These are phyloP conservation scores for Atherinosoma microstoma DNA, from an alignment of 2,797 vertebrate genomes.

Conservation along the genomic window DNA sequence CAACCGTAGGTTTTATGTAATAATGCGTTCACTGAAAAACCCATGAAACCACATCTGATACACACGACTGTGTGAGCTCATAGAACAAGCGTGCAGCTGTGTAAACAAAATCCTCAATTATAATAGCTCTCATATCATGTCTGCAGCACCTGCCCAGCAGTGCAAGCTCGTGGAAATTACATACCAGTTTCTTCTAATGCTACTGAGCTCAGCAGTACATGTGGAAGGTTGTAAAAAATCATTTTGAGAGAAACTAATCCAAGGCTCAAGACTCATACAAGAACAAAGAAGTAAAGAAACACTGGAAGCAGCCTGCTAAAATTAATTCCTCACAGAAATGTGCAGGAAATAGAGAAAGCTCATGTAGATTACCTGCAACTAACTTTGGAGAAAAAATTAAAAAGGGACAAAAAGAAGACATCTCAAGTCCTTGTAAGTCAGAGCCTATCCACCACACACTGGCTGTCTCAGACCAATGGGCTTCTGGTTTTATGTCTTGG, in stretches of 20 bases:
- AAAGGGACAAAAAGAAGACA: neutral
- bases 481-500: constrained; percentile 63
- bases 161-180: constrained; percentile 29
- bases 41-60: constrained; percentile 7
- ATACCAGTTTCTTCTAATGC: neutral
- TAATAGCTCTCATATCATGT: constrained; percentile 33
- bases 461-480: constrained; percentile 49
- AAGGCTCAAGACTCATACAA: constrained; percentile 7
- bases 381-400: neutral
- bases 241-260: constrained; percentile 29
- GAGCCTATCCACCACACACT: constrained; percentile 58
- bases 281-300: constrained; percentile 19
- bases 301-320: constrained; percentile 2
- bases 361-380: constrained; percentile 16
- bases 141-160: constrained; percentile 33
- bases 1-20: neutral
- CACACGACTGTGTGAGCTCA: constrained; percentile 1
- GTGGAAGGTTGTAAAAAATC: constrained; percentile 12
- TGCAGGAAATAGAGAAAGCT: constrained; percentile 27
- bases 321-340: constrained; percentile 26
- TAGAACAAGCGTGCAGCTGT: neutral
- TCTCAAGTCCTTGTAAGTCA: constrained; percentile 33
- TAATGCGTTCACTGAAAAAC: neutral
- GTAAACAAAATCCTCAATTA: constrained; percentile 18
- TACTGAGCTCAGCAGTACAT: constrained; percentile 25